Conservation (phyloP, 92 coral and sea anemone genomes). For the Porites evermanni region DNA sequence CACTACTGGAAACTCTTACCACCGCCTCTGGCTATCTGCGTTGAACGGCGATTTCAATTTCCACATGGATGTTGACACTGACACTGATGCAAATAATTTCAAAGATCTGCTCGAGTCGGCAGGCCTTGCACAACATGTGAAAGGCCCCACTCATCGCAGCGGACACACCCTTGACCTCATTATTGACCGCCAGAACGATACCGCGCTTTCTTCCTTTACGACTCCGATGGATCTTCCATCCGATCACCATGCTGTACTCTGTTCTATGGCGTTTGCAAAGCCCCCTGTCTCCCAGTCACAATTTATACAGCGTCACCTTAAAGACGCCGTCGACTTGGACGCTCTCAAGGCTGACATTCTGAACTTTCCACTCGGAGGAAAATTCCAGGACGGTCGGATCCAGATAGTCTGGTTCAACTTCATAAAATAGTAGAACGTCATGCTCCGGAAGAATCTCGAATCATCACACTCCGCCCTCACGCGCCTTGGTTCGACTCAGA, state of each 20-base stretch:
- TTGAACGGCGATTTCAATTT: background rate
- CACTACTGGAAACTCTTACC: background rate
- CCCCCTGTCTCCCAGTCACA: constrained; percentile 28
- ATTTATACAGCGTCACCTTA: constrained; percentile 38
- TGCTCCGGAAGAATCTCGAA: constrained; percentile 46
- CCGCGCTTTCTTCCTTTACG: no score
- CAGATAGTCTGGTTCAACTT: constrained; percentile 22
- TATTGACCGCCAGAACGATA: no score
- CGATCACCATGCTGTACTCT: constrained; percentile 22
- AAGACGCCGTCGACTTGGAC: constrained; percentile 33
- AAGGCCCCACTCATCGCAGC: background rate
- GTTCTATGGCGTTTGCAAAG: constrained; percentile 7
- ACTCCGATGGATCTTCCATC: constrained; percentile 13
- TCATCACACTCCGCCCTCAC: constrained; percentile 45
- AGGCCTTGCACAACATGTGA: background rate
- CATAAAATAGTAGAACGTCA: constrained; percentile 35
- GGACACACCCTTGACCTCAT: background rate
- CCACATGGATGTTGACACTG: background rate
- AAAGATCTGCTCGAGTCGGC: background rate
- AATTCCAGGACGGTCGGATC: no score
- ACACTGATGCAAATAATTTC: background rate
- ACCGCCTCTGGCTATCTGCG: background rate
- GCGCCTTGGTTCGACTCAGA: constrained; percentile 43
- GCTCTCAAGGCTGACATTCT: constrained; percentile 29
- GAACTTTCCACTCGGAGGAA: no score